Evolutionary conservation across 2,797 vertebrate genomes (phyloP).

Genomic region (Rhabdophis nuchalis): DNA sequence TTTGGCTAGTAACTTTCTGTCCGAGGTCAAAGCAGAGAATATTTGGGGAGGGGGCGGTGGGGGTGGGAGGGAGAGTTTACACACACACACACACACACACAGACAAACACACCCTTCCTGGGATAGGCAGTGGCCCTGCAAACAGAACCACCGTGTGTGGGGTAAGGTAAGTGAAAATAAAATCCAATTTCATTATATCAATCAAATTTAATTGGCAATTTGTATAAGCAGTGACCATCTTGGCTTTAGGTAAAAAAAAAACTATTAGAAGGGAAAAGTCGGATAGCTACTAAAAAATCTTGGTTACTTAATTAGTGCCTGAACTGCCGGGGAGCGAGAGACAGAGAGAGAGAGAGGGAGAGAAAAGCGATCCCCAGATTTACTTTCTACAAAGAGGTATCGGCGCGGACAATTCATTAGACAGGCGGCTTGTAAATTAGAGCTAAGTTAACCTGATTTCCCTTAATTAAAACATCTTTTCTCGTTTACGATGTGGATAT

Average conservation of each 20-base stretch:
- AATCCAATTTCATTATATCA: conserved; percentile 83
- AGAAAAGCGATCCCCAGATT: conserved; percentile 76
- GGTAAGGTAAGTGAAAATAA: conserved; percentile 77
- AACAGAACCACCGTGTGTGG: conserved; percentile 21
- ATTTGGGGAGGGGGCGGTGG: not conserved
- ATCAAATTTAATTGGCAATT: conserved; percentile 87
- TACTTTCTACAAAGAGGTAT: conserved; percentile 86
- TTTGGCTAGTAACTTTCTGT: not conserved
- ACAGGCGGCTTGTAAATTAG: conserved; percentile 87
- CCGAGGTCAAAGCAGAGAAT: not conserved
- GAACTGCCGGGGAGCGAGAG: conserved; percentile 75
- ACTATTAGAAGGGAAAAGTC: conserved; percentile 79
- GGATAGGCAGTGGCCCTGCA: not conserved
- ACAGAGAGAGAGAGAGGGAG: not conserved
- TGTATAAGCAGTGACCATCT: conserved; percentile 81
- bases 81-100: not conserved
- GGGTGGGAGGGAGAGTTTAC: not conserved
- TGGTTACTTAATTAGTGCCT: conserved; percentile 86
- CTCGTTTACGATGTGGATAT: conserved; percentile 89
- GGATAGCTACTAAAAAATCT: conserved; percentile 80
- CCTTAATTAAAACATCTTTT: conserved; percentile 92
- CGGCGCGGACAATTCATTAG: conserved; percentile 89
- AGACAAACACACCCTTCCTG: not conserved
- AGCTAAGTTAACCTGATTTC: conserved; percentile 88
- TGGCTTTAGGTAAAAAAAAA: conserved; percentile 77